Percentiles rank a stretch among this genome's conserved stretches.
Evolutionary conservation across 1,140 invertebrate genomes (phyloP).

Genomic region (Rhopalosiphum padi): DNA sequence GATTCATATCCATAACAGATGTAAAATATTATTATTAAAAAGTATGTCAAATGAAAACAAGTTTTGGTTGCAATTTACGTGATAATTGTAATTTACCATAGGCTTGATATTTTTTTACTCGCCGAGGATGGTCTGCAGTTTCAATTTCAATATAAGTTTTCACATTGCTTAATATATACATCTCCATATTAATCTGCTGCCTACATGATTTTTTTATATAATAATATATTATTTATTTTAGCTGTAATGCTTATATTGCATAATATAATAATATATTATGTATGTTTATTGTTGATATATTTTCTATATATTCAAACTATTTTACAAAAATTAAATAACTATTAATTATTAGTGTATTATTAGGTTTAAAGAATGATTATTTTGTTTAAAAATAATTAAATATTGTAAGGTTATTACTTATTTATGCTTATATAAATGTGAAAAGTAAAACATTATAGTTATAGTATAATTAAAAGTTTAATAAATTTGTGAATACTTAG

Average conservation of each 20-base stretch:
- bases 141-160: background rate
- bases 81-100: background rate
- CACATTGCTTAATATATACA: background rate
- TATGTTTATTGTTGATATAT: no score
- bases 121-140: background rate
- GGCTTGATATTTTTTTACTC: background rate
- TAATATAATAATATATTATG: no score
- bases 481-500: background rate
- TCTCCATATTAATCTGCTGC: background rate
- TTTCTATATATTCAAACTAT: background rate
- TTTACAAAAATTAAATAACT: background rate
- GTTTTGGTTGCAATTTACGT: background rate
- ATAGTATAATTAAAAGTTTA: background rate
- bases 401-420: background rate
- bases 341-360: no score
- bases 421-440: no score
- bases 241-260: background rate
- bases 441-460: background rate
- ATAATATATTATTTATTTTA: background rate
- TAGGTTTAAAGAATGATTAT: background rate
- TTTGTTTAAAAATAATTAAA: background rate
- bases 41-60: background rate
- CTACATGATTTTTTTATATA: background rate
- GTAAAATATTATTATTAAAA: background rate
- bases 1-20: background rate